phyloP scores from a whole-genome alignment of 1,140 invertebrate genomes.

The Brachionus koreanus region DNA sequence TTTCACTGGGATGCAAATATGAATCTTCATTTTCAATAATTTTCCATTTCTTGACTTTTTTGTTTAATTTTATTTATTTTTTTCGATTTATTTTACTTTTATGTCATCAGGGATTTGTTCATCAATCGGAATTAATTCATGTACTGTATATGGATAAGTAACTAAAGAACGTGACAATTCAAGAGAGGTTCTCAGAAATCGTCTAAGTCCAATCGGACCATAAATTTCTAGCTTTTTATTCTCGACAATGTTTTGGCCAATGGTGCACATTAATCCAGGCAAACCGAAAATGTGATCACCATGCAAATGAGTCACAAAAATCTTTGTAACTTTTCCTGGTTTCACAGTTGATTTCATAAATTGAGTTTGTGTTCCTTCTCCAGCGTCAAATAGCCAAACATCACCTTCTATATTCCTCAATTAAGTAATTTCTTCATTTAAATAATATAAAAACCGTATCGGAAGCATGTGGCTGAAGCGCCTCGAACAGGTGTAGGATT shows the following conservation, averaged over 20 bases:
- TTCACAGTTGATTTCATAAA: slow-evolving; percentile 57
- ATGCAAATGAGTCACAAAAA: slow-evolving; percentile 62
- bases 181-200: slow-evolving; percentile 53
- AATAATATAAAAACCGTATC: slow-evolving; percentile 47
- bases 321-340: slow-evolving; percentile 58
- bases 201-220: slow-evolving; percentile 57
- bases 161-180: slow-evolving; percentile 54
- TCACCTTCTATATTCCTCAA: slow-evolving; percentile 51
- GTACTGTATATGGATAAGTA: slow-evolving; percentile 54
- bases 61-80: background rate
- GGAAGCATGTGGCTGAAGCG: slow-evolving; percentile 55
- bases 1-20: slow-evolving; percentile 54
- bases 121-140: slow-evolving; percentile 55
- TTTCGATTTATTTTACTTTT: slow-evolving; percentile 47
- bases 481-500: slow-evolving; percentile 56
- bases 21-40: slow-evolving; percentile 15
- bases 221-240: slow-evolving; percentile 52
- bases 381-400: slow-evolving; percentile 62
- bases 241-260: slow-evolving; percentile 52
- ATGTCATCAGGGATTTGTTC: slow-evolving; percentile 53
- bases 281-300: slow-evolving; percentile 62
- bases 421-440: background rate
- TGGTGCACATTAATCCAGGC: slow-evolving; percentile 60
- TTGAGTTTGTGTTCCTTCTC: slow-evolving; percentile 61
- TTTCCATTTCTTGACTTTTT: slow-evolving; percentile 46